Percentiles rank a stretch among this genome's conserved stretches.
Conservation (phyloP, 1,140 invertebrate genomes). For the Zelostemma sp. region DNA sequence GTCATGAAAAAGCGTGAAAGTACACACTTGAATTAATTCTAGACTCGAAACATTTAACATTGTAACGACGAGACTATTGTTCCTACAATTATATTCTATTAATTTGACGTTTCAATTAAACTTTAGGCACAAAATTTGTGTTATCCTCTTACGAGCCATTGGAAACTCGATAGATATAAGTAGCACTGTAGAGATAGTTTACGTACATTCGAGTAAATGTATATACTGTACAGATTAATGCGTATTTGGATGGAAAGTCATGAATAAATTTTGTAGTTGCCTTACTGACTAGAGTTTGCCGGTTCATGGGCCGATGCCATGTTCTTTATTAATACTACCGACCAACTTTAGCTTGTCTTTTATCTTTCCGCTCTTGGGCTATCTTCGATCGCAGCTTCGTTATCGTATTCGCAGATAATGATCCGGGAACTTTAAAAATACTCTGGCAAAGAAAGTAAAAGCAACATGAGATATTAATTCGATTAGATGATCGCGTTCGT, state of each 20-base stretch:
- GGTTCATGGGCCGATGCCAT: slow-evolving; percentile 14
- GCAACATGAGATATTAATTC: slow-evolving; percentile 14
- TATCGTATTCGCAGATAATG: slow-evolving; percentile 76
- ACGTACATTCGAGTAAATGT: background rate
- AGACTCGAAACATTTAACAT: no score
- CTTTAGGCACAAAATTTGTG: no score
- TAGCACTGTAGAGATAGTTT: no score
- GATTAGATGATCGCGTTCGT: background rate
- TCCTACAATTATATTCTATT: no score
- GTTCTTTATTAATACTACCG: slow-evolving; percentile 56
- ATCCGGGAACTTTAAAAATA: slow-evolving; percentile 84
- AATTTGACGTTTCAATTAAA: slow-evolving; percentile 16
- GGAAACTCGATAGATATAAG: no score
- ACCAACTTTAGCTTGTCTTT: slow-evolving; percentile 55
- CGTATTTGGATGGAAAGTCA: slow-evolving; percentile 8
- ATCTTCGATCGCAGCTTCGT: slow-evolving; percentile 74
- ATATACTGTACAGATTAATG: slow-evolving; percentile 24
- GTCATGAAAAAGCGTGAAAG: no score
- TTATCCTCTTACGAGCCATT: no score
- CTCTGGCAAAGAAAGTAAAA: slow-evolving; percentile 71
- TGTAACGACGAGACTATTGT: no score
- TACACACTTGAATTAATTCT: no score
- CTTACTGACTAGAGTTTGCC: slow-evolving; percentile 57
- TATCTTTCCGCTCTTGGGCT: slow-evolving; percentile 69
- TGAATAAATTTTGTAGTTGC: slow-evolving; percentile 54